These are phyloP conservation scores for Alces alces DNA, from an alignment of 2,113 vertebrate genomes.

Conservation along the genomic window DNA sequence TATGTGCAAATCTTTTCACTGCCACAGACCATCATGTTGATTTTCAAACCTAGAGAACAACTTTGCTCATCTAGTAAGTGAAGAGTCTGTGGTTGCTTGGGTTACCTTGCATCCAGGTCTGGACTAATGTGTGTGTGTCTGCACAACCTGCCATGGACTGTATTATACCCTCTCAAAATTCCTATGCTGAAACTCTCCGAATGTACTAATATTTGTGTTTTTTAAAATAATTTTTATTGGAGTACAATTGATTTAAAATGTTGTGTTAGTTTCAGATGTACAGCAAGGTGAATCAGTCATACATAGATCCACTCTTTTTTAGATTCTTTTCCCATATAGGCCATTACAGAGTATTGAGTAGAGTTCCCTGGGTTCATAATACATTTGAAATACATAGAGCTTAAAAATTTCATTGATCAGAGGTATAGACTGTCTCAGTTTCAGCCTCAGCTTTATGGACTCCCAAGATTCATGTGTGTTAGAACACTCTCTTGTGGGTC, in stretches of 20 bases:
- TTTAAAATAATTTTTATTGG: not conserved
- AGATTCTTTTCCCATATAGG: not conserved
- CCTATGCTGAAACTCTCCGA: not conserved
- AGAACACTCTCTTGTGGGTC: not conserved
- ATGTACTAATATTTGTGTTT: not conserved
- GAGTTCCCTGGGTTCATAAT: not conserved
- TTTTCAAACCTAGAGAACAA: not conserved
- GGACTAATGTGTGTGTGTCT: not conserved
- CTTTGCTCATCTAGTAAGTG: not conserved
- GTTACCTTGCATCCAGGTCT: not conserved
- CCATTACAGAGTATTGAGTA: not conserved
- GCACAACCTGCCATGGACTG: no score
- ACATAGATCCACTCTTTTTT: not conserved
- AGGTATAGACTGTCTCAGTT: not conserved
- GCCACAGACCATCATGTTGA: not conserved
- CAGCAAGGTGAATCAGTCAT: not conserved
- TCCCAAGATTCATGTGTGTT: not conserved
- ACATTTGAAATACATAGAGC: not conserved
- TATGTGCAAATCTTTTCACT: not conserved
- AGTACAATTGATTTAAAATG: not conserved
- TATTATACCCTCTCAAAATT: not conserved
- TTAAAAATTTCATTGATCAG: not conserved
- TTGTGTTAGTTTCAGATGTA: not conserved
- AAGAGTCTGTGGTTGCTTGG: not conserved
- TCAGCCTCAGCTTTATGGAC: not conserved